A percentile compares a stretch with the other conserved stretches of the same genome.
phyloP scores from a whole-genome alignment of 1,140 invertebrate species.

The Drosophila kohkoa region DNA sequence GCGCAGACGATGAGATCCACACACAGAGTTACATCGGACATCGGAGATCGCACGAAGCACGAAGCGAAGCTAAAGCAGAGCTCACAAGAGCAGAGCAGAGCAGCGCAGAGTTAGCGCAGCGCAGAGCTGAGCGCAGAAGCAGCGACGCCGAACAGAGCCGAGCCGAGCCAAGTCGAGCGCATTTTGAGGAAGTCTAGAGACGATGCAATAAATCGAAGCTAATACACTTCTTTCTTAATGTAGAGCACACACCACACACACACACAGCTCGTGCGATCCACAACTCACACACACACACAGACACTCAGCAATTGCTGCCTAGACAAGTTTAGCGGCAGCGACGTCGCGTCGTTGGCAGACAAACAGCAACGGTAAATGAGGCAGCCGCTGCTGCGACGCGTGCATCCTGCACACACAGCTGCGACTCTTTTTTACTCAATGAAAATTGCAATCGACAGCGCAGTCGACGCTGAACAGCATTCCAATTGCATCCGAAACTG shows the following conservation, averaged over 20 bases:
- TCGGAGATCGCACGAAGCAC: constrained; percentile 11
- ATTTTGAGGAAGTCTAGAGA: constrained; percentile 56
- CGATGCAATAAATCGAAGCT: constrained; percentile 82
- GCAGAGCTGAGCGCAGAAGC: too few species aligned
- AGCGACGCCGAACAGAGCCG: not conserved
- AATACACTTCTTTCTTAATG: constrained; percentile 84
- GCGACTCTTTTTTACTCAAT: constrained; percentile 72
- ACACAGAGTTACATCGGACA: constrained; percentile 20
- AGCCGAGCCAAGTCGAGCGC: constrained; percentile 14
- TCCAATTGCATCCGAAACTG: constrained; percentile 84
- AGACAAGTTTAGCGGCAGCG: constrained; percentile 69
- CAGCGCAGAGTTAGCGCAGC: not conserved
- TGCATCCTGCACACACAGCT: constrained; percentile 72
- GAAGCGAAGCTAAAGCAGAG: constrained; percentile 13
- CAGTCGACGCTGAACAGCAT: constrained; percentile 55
- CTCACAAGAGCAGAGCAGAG: not conserved
- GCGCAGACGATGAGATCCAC: constrained; percentile 60
- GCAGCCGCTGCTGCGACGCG: constrained; percentile 47
- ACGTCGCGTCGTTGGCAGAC: constrained; percentile 26
- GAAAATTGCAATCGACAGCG: constrained; percentile 57
- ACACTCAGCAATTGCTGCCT: constrained; percentile 52
- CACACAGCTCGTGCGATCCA: constrained; percentile 26
- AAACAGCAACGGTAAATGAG: constrained; percentile 73
- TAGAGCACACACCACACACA: constrained; percentile 64
- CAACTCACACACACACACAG: constrained; percentile 28